phyloP scores from a whole-genome alignment of 2,888 invertebrate species.

The Drosophila pseudotalamancana region DNA sequence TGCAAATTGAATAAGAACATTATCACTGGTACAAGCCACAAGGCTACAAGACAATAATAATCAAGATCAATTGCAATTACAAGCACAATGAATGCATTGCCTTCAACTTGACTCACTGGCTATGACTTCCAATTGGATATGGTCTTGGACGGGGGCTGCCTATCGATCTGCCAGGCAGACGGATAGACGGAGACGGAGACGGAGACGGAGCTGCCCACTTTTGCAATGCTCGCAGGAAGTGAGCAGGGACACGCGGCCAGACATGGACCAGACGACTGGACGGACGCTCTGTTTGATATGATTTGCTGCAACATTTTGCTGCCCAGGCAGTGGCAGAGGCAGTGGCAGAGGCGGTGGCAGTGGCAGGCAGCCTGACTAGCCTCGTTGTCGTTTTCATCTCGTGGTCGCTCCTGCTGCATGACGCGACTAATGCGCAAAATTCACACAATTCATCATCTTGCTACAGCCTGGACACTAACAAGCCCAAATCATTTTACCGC shows the following conservation, averaged over 20 bases:
- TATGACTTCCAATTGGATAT: conserved; percentile 36
- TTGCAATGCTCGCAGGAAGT: conserved; percentile 48
- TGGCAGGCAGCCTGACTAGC: conserved; percentile 1
- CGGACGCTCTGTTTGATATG: conserved; percentile 48
- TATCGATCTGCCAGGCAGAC: conserved; percentile 65
- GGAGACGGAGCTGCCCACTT: conserved; percentile 47
- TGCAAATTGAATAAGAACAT: conserved; percentile 76
- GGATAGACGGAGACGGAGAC: too few species aligned
- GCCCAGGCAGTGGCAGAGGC: conserved; percentile 9
- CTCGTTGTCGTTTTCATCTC: conserved; percentile 37
- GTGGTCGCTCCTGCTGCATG: conserved; percentile 56
- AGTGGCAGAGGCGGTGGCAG: too few species aligned
- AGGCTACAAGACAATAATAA: conserved; percentile 69
- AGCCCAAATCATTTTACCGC: conserved; percentile 79
- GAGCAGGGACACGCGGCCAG: conserved; percentile 26
- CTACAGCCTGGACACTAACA: conserved; percentile 79
- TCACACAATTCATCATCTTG: conserved; percentile 84
- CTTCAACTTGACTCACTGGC: conserved; percentile 64
- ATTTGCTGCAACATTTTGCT: conserved; percentile 51
- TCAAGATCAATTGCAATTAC: conserved; percentile 80
- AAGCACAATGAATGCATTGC: conserved; percentile 78
- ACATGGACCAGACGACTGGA: conserved; percentile 37
- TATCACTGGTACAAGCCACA: conserved; percentile 62
- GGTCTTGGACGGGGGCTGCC: conserved; percentile 42
- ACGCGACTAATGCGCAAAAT: conserved; percentile 82